Evolutionary conservation across 2,797 vertebrate genomes (phyloP).

Genomic region (Pipistrellus nathusii): DNA sequence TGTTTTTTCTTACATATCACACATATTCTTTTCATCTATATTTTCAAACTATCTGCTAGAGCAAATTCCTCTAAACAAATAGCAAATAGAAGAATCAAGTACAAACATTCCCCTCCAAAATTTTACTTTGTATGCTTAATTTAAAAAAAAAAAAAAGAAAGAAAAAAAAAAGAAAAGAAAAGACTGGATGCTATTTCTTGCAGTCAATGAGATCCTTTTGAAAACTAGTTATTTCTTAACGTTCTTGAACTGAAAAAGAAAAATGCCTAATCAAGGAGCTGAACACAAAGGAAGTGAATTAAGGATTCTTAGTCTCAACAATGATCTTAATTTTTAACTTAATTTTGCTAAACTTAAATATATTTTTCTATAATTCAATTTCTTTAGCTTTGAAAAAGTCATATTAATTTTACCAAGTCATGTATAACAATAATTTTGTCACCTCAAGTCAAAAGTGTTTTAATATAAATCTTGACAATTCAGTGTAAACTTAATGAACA

Average conservation of each 20-base stretch:
- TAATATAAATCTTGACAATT: conserved; percentile 34
- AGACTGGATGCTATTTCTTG: background rate
- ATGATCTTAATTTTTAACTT: conserved; percentile 66
- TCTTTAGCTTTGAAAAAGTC: conserved; percentile 74
- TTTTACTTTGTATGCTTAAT: background rate
- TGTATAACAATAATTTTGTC: conserved; percentile 63
- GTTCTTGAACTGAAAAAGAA: conserved; percentile 42
- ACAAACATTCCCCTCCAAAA: background rate
- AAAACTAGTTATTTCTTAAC: conserved; percentile 12
- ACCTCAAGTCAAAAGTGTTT: conserved; percentile 51
- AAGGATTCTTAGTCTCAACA: conserved; percentile 55
- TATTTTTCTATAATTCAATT: conserved; percentile 54
- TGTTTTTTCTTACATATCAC: background rate
- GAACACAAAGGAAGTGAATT: conserved; percentile 67
- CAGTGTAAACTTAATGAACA: conserved; percentile 37
- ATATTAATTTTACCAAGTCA: conserved; percentile 72
- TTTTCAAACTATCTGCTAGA: background rate
- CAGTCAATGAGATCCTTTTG: background rate
- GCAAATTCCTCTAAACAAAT: background rate
- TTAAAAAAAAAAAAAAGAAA: background rate
- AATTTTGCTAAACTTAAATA: conserved; percentile 68
- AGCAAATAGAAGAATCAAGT: background rate
- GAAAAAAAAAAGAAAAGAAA: background rate
- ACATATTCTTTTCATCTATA: background rate
- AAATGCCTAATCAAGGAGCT: conserved; percentile 64